phyloP scores from a whole-genome alignment of 2,797 vertebrate genomes.

The Anomalospiza imberbis region DNA sequence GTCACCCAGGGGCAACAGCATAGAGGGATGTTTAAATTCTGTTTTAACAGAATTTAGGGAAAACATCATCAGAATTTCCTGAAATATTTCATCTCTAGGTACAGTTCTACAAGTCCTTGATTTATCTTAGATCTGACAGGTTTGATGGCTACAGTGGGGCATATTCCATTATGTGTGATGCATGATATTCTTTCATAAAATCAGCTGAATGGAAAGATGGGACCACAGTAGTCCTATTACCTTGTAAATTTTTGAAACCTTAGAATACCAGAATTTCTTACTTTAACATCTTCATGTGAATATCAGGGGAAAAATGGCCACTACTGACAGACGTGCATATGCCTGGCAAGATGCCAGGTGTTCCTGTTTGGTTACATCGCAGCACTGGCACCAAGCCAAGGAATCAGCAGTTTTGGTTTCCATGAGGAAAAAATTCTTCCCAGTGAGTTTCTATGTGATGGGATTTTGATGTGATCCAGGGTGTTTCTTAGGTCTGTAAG shows the following conservation, averaged over 20 bases:
- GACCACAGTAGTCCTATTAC: background rate
- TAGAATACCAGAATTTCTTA: background rate
- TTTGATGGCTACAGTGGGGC: background rate
- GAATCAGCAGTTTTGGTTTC: constrained; percentile 12
- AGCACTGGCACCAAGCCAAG: background rate
- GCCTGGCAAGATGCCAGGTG: background rate
- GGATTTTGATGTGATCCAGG: constrained; percentile 8
- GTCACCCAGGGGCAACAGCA: background rate
- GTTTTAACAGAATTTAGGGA: background rate
- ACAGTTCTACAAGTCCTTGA: background rate
- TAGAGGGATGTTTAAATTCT: no score
- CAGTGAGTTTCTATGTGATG: background rate
- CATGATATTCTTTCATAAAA: background rate
- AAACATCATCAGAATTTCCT: background rate
- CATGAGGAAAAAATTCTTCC: background rate
- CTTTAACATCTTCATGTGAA: background rate
- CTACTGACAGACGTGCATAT: background rate
- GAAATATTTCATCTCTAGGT: background rate
- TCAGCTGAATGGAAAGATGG: background rate
- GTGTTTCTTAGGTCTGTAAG: background rate
- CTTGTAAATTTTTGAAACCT: background rate
- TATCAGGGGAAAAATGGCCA: background rate
- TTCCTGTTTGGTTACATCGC: background rate
- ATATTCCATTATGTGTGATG: background rate
- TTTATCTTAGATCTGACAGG: background rate